Evolutionary conservation across 2,888 invertebrate species (phyloP).

Genomic region (Campoletis raptor): DNA sequence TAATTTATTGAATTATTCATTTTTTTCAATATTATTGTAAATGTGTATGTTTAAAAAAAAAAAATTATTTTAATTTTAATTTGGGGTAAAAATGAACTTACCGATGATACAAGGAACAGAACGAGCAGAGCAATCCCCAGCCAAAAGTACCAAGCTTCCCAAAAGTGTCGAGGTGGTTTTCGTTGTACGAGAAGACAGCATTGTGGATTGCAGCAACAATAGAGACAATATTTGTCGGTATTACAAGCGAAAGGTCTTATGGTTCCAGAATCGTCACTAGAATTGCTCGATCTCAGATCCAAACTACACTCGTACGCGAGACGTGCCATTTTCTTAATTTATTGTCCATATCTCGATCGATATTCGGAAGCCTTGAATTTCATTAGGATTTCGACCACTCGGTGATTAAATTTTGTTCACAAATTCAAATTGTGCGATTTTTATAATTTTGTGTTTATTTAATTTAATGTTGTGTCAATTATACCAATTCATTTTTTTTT

Average conservation of each 20-base stretch:
- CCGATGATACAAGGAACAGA: slow-evolving; percentile 79
- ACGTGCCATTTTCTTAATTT: slow-evolving; percentile 74
- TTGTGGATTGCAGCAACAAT: slow-evolving; percentile 80
- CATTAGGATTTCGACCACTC: neutral
- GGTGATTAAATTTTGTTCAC: neutral
- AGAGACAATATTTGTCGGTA: slow-evolving; percentile 78
- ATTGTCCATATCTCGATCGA: slow-evolving; percentile 38
- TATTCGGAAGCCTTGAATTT: neutral
- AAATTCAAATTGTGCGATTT: neutral
- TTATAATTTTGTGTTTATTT: neutral
- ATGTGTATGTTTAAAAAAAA: no score
- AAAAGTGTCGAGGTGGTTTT: slow-evolving; percentile 79
- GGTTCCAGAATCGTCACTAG: slow-evolving; percentile 60
- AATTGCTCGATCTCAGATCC: slow-evolving; percentile 72
- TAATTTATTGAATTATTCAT: neutral
- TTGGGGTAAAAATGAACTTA: slow-evolving; percentile 69
- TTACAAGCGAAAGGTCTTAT: slow-evolving; percentile 76
- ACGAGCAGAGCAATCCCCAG: slow-evolving; percentile 79
- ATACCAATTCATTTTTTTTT: neutral
- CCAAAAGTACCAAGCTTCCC: slow-evolving; percentile 83
- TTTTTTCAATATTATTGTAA: neutral
- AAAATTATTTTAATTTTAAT: neutral
- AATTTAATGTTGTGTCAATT: no score
- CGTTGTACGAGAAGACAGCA: slow-evolving; percentile 80
- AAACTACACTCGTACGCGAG: slow-evolving; percentile 78